Base-by-base conservation (phyloP, 2,113 vertebrate genomes). In the Scophthalmus maximus region DNA sequence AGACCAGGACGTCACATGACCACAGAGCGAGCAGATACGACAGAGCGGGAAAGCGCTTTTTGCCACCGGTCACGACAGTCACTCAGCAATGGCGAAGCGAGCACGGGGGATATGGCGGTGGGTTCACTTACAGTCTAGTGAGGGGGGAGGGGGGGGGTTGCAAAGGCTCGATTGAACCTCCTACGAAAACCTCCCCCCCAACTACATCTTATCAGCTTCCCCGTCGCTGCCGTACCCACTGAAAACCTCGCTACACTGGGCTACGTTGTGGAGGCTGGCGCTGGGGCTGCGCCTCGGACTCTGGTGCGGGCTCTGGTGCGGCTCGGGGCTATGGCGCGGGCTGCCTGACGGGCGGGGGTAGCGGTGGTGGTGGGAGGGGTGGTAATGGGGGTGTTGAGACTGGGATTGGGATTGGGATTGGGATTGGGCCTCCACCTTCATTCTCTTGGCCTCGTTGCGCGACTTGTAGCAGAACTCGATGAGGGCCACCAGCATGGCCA, bases 381-480 rank as follows among this genome's bases (percentile, higher is more conserved):
- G 65, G 76, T 78, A 93, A 94, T 95, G 94, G 79, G 81, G 73
- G 84, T 74, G 55, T 76, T 69, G 89, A 74, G 94, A 94, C 93
- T 32, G 83, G 75, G 95, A 63, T 47, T 77, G 83, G 75, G 95
- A 63, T 49, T 32, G 83, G 75, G 95, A 63, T 47, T 77, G 83
- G 75, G 95, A 63, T 49, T 78, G 83, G 74, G 95, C 93, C 95
- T 97, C 96, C 96, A 99, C 97, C 97, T 99, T 99, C 98, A 99
- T 99, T 97, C 97, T 95, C 94, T 98, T 99, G 94, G 98, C 98
- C 93, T 99, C 98, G 94, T 98, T 97, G 94, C 97, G 96, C 85
- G 98, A 99, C 96, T 99, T 99, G 97, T 99, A 99, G 97, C 98
- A 99, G 97, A 99, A 99, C 75, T 99, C 98, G 93, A 99, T 98